A percentile compares a stretch with the other conserved stretches of the same genome.
phyloP scores from a whole-genome alignment of 2,797 vertebrate genomes.

The Rhinella marina region DNA sequence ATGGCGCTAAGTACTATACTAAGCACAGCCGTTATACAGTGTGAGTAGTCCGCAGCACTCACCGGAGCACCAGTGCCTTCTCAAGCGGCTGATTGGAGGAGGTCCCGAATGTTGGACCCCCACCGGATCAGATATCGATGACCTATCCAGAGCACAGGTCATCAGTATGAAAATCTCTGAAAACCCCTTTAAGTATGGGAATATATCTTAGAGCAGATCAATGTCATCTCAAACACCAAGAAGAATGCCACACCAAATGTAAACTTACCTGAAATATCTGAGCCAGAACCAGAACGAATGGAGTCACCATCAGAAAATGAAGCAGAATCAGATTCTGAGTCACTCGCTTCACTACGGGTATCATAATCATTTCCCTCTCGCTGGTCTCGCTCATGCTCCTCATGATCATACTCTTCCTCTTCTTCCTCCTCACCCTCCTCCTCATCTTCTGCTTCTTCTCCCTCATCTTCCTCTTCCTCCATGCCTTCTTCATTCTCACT shows the following conservation, averaged over 20 bases:
- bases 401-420: constrained; percentile 88
- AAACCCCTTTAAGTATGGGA: no score
- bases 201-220: no score
- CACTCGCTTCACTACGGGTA: constrained; percentile 93
- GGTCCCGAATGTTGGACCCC: no score
- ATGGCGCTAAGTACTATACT: no score
- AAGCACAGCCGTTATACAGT: no score
- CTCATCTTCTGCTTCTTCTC: constrained; percentile 79
- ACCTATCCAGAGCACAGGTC: no score
- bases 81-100: no score
- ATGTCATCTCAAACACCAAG: not conserved
- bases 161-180: no score
- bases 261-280: constrained; percentile 87
- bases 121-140: no score
- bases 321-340: constrained; percentile 91
- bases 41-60: no score
- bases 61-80: no score
- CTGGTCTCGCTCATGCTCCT: constrained; percentile 88
- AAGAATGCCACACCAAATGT: not conserved
- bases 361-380: constrained; percentile 94
- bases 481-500: constrained; percentile 83
- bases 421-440: constrained; percentile 77
- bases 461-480: constrained; percentile 73
- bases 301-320: constrained; percentile 93
- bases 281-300: constrained; percentile 87